Base-by-base conservation (phyloP, 2,888 invertebrate genomes). In the Odontocolon sp. region DNA sequence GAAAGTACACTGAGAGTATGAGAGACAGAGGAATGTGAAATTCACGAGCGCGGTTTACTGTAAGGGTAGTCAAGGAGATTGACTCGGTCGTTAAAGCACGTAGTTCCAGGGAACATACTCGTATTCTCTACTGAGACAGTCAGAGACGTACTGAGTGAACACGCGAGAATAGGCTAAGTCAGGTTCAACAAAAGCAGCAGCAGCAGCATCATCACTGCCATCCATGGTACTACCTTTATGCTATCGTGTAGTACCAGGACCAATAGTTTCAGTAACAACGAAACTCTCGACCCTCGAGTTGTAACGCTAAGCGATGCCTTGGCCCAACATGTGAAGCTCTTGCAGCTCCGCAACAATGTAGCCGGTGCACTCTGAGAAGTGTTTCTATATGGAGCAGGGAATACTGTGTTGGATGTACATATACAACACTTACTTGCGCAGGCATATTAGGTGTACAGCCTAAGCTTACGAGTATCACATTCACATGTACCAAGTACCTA, bases 51-150 rank as follows among this genome's bases (percentile, higher is more conserved):
- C 18, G 71, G 40, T 63, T 50, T 21, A 57, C 38, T 36, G 28
- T n/a, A 6, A 26, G 61, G 36, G 14, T 66, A 56, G 42, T 69
- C 57, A 50, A 69, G 68, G 38, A 59, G 47, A 69, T 59, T 8
- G 47, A 40, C 38, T 57, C 50, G 57, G 38, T 69, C 28, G 68
- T 69, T 69, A 50, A 50, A 59, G 47, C 57, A 47, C 68, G 50
- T 59, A 69, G 57, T 50, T 67, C 23, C 36, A 47, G 9, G 16
- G 11, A 69, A n/a, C n/a, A n/a, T n/a, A n/a, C n/a, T n/a, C n/a
- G n/a, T n/a, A n/a, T n/a, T n/a, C n/a, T n/a, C n/a, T n/a, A n/a
- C n/a, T n/a, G n/a, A n/a, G n/a, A n/a, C n/a, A 26, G 23, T 8
- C 56, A 31, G 21, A 3, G 18, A 0, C n/a, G 14, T 2, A 3